These are phyloP conservation scores for Lathronympha strigana DNA, from an alignment of 2,888 invertebrate genomes.

Conservation along the genomic window DNA sequence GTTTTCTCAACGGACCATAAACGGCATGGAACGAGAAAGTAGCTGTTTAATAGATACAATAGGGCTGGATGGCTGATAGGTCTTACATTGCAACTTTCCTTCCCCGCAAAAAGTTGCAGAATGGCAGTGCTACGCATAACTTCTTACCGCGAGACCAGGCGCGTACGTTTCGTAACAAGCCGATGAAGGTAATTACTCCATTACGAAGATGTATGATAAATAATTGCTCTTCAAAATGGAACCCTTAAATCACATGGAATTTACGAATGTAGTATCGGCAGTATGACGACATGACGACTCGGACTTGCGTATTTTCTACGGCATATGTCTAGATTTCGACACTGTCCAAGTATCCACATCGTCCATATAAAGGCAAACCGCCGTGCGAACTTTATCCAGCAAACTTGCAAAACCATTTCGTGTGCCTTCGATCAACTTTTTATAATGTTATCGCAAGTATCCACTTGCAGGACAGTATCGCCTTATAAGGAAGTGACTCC, in stretches of 20 bases:
- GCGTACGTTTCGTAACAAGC: slow-evolving; percentile 69
- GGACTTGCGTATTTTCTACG: slow-evolving; percentile 60
- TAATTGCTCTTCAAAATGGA: slow-evolving; percentile 57
- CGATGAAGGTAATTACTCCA: slow-evolving; percentile 67
- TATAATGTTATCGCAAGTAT: slow-evolving; percentile 71
- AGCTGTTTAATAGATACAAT: slow-evolving; percentile 81
- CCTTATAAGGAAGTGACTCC: slow-evolving; percentile 65
- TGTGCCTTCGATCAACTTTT: slow-evolving; percentile 75
- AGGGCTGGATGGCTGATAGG: slow-evolving; percentile 72
- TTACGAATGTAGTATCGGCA: slow-evolving; percentile 50
- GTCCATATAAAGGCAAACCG: slow-evolving; percentile 66
- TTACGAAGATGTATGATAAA: slow-evolving; percentile 62
- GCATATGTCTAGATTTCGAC: slow-evolving; percentile 66
- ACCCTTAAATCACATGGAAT: slow-evolving; percentile 60
- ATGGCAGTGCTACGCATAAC: slow-evolving; percentile 61
- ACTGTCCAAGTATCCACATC: slow-evolving; percentile 54
- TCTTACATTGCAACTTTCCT: slow-evolving; percentile 76
- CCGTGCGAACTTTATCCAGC: slow-evolving; percentile 70
- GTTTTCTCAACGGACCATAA: slow-evolving; percentile 79
- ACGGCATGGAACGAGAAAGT: slow-evolving; percentile 82
- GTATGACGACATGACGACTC: slow-evolving; percentile 57
- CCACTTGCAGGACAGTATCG: slow-evolving; percentile 69
- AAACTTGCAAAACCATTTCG: slow-evolving; percentile 72
- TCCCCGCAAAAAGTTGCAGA: slow-evolving; percentile 71
- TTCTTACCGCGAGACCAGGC: slow-evolving; percentile 61